Evolutionary conservation across 2,113 vertebrate genomes (phyloP), one percentile per base, ranked within the genome.

Genomic region (Catharus minimus): DNA sequence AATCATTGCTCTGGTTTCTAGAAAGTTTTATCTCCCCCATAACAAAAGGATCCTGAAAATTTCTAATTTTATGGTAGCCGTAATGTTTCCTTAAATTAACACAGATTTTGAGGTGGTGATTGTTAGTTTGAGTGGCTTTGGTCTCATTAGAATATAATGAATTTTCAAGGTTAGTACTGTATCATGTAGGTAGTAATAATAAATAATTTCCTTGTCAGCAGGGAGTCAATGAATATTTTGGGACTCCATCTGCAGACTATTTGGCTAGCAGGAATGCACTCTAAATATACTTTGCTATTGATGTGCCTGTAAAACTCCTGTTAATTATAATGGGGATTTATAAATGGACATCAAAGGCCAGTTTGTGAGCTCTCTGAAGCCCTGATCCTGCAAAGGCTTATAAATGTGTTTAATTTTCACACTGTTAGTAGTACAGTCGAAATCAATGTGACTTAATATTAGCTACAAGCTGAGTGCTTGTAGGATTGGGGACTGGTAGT

Each of bases 181-280:
- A 95, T 95, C 92, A 92, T 88, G 93, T 95, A 95, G 94, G 95
- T 96, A 95, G 88, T 85, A 95, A 95, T 88, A 96, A 96, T 96
- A 96, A 96, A 96, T 96, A 96, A 96, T 96, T 95, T 95, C 39
- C 82, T 92, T 95, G 90, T 89, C 95, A 96, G 93, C 93, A 88
- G 94, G 95, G 88, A 94, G 94, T 95, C 95, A 95, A 96, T 96
- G 93, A 95, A 95, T 94, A 96, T 95, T 96, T 95, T 95, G 95
- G 93, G 94, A 96, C 85, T 95, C 94, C 94, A 92, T 96, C 94
- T 96, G 94, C 85, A 94, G 82, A 89, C 82, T 94, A 89, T 95
- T 96, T 95, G 94, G 93, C 75, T 82, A 96, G 64, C 64, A 93
- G 84, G 80, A 92, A 89, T 87, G 82, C 19, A 69, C 58, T 95